These are phyloP conservation scores for Cynopterus brachyotis DNA, from an alignment of 2,113 vertebrate genomes.

Conservation along the genomic window DNA sequence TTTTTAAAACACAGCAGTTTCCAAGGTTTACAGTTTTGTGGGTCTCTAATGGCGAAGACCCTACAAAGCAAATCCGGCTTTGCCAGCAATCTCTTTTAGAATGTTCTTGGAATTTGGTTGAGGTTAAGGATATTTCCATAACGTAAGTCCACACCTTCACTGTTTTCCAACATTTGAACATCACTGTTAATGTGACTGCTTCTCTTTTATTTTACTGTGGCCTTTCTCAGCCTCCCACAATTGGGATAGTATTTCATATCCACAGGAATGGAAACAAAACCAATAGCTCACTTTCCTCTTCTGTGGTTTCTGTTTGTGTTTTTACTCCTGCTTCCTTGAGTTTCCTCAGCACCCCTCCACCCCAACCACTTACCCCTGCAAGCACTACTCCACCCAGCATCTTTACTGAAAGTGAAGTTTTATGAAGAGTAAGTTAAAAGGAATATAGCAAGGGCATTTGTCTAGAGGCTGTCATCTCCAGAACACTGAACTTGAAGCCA, in stretches of 20 bases:
- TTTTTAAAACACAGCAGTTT: slow-evolving; percentile 61
- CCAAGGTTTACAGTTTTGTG: slow-evolving; percentile 70
- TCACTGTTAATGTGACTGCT: slow-evolving; percentile 21
- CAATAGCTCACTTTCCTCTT: slow-evolving; percentile 72
- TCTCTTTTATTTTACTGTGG: slow-evolving; percentile 67
- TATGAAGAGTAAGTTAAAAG: background rate
- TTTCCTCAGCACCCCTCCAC: slow-evolving; percentile 3
- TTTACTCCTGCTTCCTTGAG: slow-evolving; percentile 52
- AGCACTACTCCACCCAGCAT: slow-evolving; percentile 26
- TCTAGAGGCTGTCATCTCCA: background rate
- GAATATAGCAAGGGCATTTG: background rate
- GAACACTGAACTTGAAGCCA: background rate
- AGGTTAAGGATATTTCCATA: slow-evolving; percentile 71
- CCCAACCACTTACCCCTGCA: background rate
- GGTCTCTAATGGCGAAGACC: slow-evolving; percentile 63
- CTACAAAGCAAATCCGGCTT: slow-evolving; percentile 44
- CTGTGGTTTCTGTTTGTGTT: slow-evolving; percentile 69
- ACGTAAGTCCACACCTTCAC: slow-evolving; percentile 59
- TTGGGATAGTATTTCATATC: slow-evolving; percentile 59
- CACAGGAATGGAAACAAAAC: slow-evolving; percentile 78
- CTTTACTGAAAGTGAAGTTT: slow-evolving; percentile 23
- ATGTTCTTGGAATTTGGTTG: slow-evolving; percentile 45
- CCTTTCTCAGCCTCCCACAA: slow-evolving; percentile 57
- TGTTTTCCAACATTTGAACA: slow-evolving; percentile 68
- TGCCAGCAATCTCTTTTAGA: background rate